A percentile compares a stretch with the other conserved stretches of the same genome.
Evolutionary conservation across 1,140 invertebrate species (phyloP).

Genomic region (Plectrocnemia conspersa): DNA sequence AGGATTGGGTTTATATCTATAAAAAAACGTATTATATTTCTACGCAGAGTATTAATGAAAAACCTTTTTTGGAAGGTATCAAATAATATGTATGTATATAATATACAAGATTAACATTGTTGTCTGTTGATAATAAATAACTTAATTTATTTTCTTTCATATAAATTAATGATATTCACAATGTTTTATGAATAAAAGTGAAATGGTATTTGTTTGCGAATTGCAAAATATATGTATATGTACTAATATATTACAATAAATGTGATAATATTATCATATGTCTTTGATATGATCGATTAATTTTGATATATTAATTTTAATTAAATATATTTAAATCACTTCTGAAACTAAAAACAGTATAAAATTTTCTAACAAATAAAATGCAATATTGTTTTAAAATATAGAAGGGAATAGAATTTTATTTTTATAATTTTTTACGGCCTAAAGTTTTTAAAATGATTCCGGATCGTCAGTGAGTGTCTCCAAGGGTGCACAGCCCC

Average conservation of each 20-base stretch:
- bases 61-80: too few species aligned
- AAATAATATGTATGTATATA: too few species aligned
- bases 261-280: too few species aligned
- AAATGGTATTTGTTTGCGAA: constrained; percentile 7
- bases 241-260: too few species aligned
- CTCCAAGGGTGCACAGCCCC: constrained; percentile 31
- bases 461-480: constrained; percentile 27
- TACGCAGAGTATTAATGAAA: too few species aligned
- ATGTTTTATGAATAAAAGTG: constrained; percentile 12
- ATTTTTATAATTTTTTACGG: background rate
- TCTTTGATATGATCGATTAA: too few species aligned
- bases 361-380: background rate
- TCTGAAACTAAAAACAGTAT: background rate
- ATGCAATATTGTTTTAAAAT: background rate
- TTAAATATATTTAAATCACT: too few species aligned
- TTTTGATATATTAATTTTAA: too few species aligned
- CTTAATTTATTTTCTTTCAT: too few species aligned
- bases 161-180: constrained; percentile 17
- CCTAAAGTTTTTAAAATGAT: constrained; percentile 22
- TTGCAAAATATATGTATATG: constrained; percentile 5
- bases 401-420: background rate
- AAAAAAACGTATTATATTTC: too few species aligned
- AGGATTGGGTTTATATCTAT: constrained; percentile 21
- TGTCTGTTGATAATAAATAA: too few species aligned
- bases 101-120: too few species aligned